phyloP scores from a whole-genome alignment of 2,888 invertebrate genomes.

The Andrena haemorrhoa region DNA sequence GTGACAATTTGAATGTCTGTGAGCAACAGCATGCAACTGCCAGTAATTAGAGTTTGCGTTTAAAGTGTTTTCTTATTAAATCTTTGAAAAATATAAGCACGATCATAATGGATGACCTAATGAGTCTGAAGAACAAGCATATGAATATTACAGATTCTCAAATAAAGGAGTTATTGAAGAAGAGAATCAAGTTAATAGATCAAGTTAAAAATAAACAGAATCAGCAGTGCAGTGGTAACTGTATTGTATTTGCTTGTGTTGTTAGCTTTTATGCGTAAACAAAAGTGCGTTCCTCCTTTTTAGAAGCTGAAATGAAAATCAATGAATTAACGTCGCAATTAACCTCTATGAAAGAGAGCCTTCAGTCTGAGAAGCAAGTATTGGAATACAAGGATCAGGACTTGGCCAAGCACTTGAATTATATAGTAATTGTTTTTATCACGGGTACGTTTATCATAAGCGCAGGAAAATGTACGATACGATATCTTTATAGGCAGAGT shows the following conservation, averaged over 20 bases:
- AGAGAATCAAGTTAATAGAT: constrained; percentile 17
- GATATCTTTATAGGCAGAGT: constrained; percentile 61
- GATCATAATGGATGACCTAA: constrained; percentile 42
- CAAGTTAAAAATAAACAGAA: constrained; percentile 21
- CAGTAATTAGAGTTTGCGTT: neutral
- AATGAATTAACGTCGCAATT: constrained; percentile 29
- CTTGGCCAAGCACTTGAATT: constrained; percentile 31
- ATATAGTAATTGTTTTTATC: constrained; percentile 31
- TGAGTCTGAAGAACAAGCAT: constrained; percentile 23
- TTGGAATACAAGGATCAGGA: constrained; percentile 39
- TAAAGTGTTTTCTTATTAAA: neutral
- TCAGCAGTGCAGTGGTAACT: constrained; percentile 41
- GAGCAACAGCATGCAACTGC: neutral
- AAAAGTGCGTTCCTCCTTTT: neutral
- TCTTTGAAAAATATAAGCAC: neutral
- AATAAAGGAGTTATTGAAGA: constrained; percentile 31
- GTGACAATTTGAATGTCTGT: constrained; percentile 20
- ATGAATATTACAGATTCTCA: constrained; percentile 19
- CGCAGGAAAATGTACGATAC: neutral
- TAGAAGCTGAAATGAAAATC: constrained; percentile 44
- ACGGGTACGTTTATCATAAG: neutral
- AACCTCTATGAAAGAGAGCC: constrained; percentile 20
- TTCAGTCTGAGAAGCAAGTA: constrained; percentile 33
- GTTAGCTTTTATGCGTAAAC: neutral
- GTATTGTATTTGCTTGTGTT: neutral